Percentiles rank a stretch among this genome's conserved stretches.
phyloP scores from a whole-genome alignment of 1,140 invertebrate genomes.

The Apis dorsata region DNA sequence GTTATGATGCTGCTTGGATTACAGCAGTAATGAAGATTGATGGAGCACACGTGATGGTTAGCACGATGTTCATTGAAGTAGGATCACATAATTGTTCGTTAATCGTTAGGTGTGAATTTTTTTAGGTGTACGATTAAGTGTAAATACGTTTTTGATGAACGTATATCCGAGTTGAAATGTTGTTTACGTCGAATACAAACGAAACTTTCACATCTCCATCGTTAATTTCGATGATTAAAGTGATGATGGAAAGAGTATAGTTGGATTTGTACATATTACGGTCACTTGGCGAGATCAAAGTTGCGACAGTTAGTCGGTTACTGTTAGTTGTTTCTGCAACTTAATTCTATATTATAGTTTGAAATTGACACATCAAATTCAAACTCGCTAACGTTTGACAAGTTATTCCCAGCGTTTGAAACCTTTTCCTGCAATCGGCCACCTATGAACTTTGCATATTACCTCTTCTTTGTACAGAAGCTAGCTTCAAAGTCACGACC shows the following conservation, averaged over 20 bases:
- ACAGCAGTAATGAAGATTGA: background rate
- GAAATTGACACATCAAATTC: slow-evolving; percentile 20
- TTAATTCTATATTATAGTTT: background rate
- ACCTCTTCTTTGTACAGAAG: background rate
- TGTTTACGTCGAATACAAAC: too few species aligned
- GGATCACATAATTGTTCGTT: background rate
- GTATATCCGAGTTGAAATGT: too few species aligned
- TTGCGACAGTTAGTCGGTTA: background rate
- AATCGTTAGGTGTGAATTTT: too few species aligned
- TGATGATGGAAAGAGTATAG: too few species aligned
- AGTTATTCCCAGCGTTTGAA: background rate
- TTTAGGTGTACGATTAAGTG: too few species aligned
- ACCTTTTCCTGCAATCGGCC: slow-evolving; percentile 6
- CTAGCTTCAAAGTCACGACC: too few species aligned
- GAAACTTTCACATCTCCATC: background rate
- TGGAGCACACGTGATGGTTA: too few species aligned
- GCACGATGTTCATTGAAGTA: too few species aligned
- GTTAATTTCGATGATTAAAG: too few species aligned
- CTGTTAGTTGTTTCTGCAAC: background rate
- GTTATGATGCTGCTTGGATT: too few species aligned
- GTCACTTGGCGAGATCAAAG: background rate
- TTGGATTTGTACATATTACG: too few species aligned
- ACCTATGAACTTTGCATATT: background rate
- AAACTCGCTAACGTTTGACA: slow-evolving; percentile 24
- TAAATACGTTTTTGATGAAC: too few species aligned